Base-by-base conservation (phyloP, 2,113 vertebrate species). In the Chiloscyllium plagiosum region DNA sequence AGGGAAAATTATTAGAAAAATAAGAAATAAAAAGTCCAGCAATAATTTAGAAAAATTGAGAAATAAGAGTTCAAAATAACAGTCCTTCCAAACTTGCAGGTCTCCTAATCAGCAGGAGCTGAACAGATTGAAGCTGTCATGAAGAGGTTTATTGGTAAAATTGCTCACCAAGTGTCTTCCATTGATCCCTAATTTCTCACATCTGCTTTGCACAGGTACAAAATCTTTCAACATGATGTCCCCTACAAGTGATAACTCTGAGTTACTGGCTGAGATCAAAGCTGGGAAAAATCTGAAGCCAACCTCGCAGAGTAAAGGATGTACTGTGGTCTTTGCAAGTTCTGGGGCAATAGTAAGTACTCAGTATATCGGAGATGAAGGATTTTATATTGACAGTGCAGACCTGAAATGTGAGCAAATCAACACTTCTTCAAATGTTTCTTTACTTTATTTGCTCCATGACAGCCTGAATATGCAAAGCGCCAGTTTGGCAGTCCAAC, bases 141-240 rank as follows among this genome's bases (percentile, higher is more conserved):
- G 80, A 47, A 42, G 0, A 42, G 6, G 4, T 83, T 17, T 37
- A 83, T 42, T 42, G n/a, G 78, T 33, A 29, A 12, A 90, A 33
- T n/a, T 66, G 33, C 56, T 92, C 29, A n/a, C 56, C n/a, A 61
- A n/a, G 4, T 92, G 15, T 8, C 56, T 37, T 33, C 89, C n/a
- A 33, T n/a, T 92, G 61, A 93, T 66, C 33, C 20, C 33, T 37
- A 17, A 37, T 78, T 95, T 13, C 12, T 96, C 95, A 33, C 19
- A 13, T 96, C 92, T 96, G 96, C 97, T 96, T 96, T 90, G 20
- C 65, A 4, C 97, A 99, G 99, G 99, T 97, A 98, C 98, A 97
- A 99, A 99, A 97, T 99, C 99, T 96, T 99, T 99, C 98, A 99
- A 99, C 98, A 99, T 99, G 99, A 99, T 99, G 99, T 99, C 99